Percentiles rank a stretch among this genome's conserved stretches.
These are phyloP conservation scores for Linnaemya vulpina DNA, from an alignment of 2,888 invertebrate species.

Conservation along the genomic window DNA sequence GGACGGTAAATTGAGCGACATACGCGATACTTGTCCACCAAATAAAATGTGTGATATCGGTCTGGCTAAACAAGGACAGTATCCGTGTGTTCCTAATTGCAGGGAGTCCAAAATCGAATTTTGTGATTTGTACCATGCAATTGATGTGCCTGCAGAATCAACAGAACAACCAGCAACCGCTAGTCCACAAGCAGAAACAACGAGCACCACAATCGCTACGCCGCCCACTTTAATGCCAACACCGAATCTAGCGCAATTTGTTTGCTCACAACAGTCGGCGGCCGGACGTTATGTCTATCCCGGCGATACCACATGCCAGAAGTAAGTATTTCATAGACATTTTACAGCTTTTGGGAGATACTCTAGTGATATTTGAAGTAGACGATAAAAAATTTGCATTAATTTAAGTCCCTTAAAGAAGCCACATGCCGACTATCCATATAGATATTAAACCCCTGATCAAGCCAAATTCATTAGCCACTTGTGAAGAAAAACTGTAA, in stretches of 20 bases:
- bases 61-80: not conserved
- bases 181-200: not conserved
- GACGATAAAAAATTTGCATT: too few species aligned
- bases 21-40: slow-evolving; percentile 67
- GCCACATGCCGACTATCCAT: too few species aligned
- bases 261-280: slow-evolving; percentile 36
- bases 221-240: slow-evolving; percentile 28
- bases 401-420: too few species aligned
- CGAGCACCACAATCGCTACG: slow-evolving; percentile 11
- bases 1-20: not conserved
- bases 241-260: slow-evolving; percentile 19
- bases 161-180: not conserved
- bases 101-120: slow-evolving; percentile 5
- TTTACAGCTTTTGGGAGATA: not conserved
- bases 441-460: too few species aligned
- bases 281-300: slow-evolving; percentile 75
- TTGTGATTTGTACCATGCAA: slow-evolving; percentile 73
- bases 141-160: slow-evolving; percentile 59
- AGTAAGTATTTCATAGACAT: slow-evolving; percentile 68
- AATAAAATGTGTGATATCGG: slow-evolving; percentile 73
- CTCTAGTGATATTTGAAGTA: too few species aligned
- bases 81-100: slow-evolving; percentile 75
- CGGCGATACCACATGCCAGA: slow-evolving; percentile 75
- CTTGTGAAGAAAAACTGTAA: too few species aligned
- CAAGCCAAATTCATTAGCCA: too few species aligned